Evolutionary conservation across 2,113 vertebrate species (phyloP), one percentile per base, ranked within the genome.

Genomic region (Zosterops borbonicus): DNA sequence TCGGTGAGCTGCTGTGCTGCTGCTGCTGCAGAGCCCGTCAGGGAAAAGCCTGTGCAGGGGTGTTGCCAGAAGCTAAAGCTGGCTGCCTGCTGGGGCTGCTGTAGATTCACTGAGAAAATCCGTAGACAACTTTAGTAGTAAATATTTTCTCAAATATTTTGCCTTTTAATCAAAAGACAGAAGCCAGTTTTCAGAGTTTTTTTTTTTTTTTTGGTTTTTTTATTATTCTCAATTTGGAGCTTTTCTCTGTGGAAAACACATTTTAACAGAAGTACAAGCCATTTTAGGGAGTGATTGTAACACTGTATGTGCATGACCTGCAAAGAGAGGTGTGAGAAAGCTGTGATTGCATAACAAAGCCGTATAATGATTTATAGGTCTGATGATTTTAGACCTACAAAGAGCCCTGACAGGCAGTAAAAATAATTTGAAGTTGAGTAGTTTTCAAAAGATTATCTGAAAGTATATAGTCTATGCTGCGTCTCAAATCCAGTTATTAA

Each of bases 321-420:
- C 12, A 85, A 53, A 77, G 33, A 62, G 50, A 74, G 8, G 4
- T 53, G 17, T 53, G 63, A 80, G 63, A 65, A 88, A 83, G 27
- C 37, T 49, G 20, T 60, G n/a, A n/a, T 25, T 74, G n/a, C 16
- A 5, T 39, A 75, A 75, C 31, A 42, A 35, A 37, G 41, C 27
- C 52, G 28, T 63, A 21, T 46, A 58, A 63, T 1, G 5, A 82
- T 75, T 91, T 73, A 20, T 25, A 76, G 41, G 10, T 76, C 44
- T 60, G 77, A 83, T 84, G 60, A 59, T 77, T 91, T 91, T 70
- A 81, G 29, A 78, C 33, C 9, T 78, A 35, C 19, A n/a, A 89
- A 58, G n/a, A 90, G 18, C 33, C 50, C 11, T 68, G 44, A 68
- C 3, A 37, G 46, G 24, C 25, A 84, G 46, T 63, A 80, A 82